Percentiles rank a stretch among this genome's conserved stretches.
Evolutionary conservation across 23 tunicate genomes (phyloP).

Genomic region (Halocynthia roretzi): DNA sequence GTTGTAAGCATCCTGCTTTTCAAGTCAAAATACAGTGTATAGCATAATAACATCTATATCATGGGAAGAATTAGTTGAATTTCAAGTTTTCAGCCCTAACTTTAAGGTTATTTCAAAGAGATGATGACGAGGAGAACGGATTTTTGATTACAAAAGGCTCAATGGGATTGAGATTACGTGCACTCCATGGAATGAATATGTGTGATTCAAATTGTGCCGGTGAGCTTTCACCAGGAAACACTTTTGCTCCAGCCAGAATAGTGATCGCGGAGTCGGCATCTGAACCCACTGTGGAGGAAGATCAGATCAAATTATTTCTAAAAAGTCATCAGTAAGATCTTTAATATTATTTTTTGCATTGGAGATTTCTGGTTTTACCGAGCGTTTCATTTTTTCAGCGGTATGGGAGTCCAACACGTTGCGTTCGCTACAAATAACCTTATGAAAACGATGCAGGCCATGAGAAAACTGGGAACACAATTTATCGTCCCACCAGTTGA

Average conservation of each 20-base stretch:
- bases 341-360: too few relatives aligned
- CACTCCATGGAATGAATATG: constrained; percentile 15
- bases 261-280: too few relatives aligned
- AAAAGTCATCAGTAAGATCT: too few relatives aligned
- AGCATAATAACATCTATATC: too few relatives aligned
- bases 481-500: constrained; percentile 31
- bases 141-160: constrained; percentile 10
- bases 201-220: constrained; percentile 1
- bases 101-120: neutral
- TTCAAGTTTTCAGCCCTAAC: too few relatives aligned
- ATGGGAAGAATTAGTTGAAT: too few relatives aligned
- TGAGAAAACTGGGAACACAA: constrained; percentile 36
- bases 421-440: constrained; percentile 65
- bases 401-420: constrained; percentile 78
- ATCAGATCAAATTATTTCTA: too few relatives aligned
- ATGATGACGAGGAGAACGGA: constrained; percentile 14
- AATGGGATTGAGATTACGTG: constrained; percentile 20
- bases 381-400: constrained; percentile 13
- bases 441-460: constrained; percentile 33
- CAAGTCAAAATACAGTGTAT: too few relatives aligned
- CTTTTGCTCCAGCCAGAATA: too few relatives aligned
- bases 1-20: too few relatives aligned
- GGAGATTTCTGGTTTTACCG: neutral
- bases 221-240: neutral
- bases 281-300: too few relatives aligned